phyloP scores from a whole-genome alignment of 37 sponge, comb jelly and placozoan species.

The Agelas oroides region DNA sequence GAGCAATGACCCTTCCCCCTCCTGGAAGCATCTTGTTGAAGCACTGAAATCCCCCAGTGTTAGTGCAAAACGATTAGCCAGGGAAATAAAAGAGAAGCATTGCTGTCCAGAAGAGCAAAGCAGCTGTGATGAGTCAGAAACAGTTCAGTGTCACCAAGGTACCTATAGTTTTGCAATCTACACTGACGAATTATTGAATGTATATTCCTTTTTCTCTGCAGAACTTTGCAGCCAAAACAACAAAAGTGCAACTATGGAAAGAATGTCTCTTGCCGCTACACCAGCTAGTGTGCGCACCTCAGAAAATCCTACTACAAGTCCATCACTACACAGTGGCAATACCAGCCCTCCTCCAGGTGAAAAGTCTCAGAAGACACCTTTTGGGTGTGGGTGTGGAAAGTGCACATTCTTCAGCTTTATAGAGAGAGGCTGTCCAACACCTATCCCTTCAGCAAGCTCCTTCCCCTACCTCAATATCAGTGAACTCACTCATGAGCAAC shows the following conservation, averaged over 20 bases:
- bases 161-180: too few relatives aligned
- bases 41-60: constrained; percentile 7
- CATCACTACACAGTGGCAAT: too few relatives aligned
- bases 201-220: too few relatives aligned
- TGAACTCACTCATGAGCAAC: background rate
- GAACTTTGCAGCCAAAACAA: too few relatives aligned
- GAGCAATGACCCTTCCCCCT: background rate
- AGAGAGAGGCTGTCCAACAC: background rate
- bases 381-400: constrained; percentile 32
- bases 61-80: background rate
- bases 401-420: constrained; percentile 8
- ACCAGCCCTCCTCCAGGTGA: too few relatives aligned
- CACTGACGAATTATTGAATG: too few relatives aligned
- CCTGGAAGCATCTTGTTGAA: background rate
- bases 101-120: background rate
- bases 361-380: background rate
- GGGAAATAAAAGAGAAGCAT: background rate
- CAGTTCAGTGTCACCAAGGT: too few relatives aligned
- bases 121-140: too few relatives aligned
- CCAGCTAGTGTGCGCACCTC: too few relatives aligned
- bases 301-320: too few relatives aligned
- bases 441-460: background rate
- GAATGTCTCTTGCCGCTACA: too few relatives aligned
- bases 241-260: too few relatives aligned
- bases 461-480: constrained; percentile 18